Conservation (phyloP, 1,140 invertebrate species). For the Melipona quadrifasciata region DNA sequence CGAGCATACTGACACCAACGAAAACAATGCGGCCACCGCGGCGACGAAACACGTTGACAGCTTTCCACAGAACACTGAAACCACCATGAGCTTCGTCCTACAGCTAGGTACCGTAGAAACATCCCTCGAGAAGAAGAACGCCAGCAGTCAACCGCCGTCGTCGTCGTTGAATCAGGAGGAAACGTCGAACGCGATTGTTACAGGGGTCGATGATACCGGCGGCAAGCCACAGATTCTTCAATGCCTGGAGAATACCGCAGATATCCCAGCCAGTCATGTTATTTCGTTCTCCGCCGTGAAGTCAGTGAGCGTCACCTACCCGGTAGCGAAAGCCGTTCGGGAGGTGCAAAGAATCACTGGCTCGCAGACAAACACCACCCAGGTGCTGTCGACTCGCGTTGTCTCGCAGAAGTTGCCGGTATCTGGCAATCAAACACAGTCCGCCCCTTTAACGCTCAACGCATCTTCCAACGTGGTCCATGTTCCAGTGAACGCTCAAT, state of each 20-base stretch:
- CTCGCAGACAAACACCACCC: constrained; percentile 68
- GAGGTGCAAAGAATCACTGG: constrained; percentile 52
- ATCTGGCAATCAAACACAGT: constrained; percentile 9
- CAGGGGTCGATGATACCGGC: not conserved
- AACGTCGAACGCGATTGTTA: not conserved
- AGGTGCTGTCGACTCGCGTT: constrained; percentile 63
- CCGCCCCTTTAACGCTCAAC: constrained; percentile 19
- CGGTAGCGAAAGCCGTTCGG: constrained; percentile 56
- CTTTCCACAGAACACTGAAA: constrained; percentile 53
- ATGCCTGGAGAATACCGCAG: constrained; percentile 30
- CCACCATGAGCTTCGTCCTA: constrained; percentile 76
- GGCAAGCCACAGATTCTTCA: constrained; percentile 49
- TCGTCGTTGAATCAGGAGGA: constrained; percentile 29
- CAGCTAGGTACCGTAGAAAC: constrained; percentile 67
- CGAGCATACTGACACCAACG: constrained; percentile 36
- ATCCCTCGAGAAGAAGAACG: constrained; percentile 48
- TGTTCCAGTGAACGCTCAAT: constrained; percentile 48
- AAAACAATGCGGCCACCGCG: constrained; percentile 30
- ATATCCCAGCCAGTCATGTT: constrained; percentile 26
- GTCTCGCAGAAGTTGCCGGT: constrained; percentile 65
- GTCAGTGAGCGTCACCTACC: constrained; percentile 61
- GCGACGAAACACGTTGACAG: constrained; percentile 15
- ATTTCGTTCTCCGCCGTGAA: constrained; percentile 49
- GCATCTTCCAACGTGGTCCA: constrained; percentile 49
- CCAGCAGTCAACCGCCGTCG: not conserved